Conservation (phyloP, 2,113 vertebrate genomes). For the Strix aluco region DNA sequence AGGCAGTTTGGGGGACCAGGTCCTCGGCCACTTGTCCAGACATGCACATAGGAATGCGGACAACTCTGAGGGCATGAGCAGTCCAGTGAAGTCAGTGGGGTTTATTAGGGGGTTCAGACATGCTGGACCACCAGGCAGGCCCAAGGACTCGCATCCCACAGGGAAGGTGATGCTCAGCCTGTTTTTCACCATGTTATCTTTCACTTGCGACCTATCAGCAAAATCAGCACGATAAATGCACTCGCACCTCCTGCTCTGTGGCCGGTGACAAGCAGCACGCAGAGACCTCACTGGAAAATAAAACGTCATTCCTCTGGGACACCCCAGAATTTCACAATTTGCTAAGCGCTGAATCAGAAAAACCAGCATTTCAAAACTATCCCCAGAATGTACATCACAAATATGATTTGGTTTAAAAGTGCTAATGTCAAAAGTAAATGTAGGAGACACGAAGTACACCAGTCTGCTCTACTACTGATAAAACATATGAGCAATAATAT, state of each 20-base stretch:
- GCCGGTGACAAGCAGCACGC: background rate
- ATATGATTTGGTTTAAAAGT: background rate
- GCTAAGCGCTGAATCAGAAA: background rate
- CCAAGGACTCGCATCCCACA: background rate
- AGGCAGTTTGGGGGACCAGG: background rate
- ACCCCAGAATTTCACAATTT: conserved; percentile 13
- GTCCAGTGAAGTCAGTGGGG: background rate
- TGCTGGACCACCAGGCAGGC: conserved; percentile 6
- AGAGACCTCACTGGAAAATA: background rate
- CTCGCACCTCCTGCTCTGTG: conserved; percentile 15
- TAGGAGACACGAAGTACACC: background rate
- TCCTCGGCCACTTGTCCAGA: background rate
- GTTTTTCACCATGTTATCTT: background rate
- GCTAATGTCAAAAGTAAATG: background rate
- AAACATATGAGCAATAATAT: background rate
- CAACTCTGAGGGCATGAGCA: background rate
- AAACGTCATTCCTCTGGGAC: background rate
- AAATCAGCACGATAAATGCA: background rate
- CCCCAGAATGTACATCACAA: background rate
- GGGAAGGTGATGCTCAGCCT: conserved; percentile 11
- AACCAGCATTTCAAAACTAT: background rate
- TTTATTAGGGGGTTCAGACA: background rate
- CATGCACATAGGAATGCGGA: background rate
- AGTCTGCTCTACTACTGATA: background rate
- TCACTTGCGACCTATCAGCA: background rate